These are phyloP conservation scores for Sebastolobus altivelis DNA, from an alignment of 2,797 vertebrate genomes.

Conservation along the genomic window DNA sequence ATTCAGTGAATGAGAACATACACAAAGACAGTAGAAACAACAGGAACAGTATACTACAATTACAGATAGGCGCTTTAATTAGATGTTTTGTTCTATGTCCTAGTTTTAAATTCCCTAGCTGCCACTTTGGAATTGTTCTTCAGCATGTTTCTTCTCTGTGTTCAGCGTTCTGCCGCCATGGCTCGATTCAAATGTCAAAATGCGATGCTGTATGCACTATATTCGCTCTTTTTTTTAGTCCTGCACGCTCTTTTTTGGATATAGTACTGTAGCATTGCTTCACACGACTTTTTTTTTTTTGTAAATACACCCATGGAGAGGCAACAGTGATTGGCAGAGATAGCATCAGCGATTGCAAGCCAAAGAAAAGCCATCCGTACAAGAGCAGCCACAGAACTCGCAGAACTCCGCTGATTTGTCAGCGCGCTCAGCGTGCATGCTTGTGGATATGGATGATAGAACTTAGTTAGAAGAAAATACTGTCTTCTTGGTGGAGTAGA, in stretches of 20 bases:
- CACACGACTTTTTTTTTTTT: constrained; percentile 3
- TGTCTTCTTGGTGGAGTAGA: constrained; percentile 24
- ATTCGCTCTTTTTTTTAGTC: constrained; percentile 16
- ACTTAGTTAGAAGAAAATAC: constrained; percentile 31
- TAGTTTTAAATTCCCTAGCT: constrained; percentile 50
- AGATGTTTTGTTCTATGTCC: constrained; percentile 51
- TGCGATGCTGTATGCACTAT: not conserved
- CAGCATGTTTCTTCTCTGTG: constrained; percentile 6
- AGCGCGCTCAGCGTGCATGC: constrained; percentile 18
- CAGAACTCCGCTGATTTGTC: constrained; percentile 52
- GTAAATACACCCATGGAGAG: constrained; percentile 30
- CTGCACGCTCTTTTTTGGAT: not conserved
- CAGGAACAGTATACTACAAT: constrained; percentile 30
- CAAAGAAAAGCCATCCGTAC: constrained; percentile 54
- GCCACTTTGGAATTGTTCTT: constrained; percentile 33
- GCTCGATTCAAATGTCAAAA: constrained; percentile 49
- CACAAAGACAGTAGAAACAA: constrained; percentile 34
- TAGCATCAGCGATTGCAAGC: constrained; percentile 43
- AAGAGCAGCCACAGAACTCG: constrained; percentile 44
- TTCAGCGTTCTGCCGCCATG: constrained; percentile 16
- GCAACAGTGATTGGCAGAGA: constrained; percentile 63
- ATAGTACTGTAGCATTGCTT: constrained; percentile 23
- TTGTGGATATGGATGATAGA: constrained; percentile 51
- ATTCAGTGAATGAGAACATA: constrained; percentile 1
- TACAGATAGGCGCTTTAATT: constrained; percentile 53